phyloP scores from a whole-genome alignment of 2,797 vertebrate genomes.

The Nothura maculosa region DNA sequence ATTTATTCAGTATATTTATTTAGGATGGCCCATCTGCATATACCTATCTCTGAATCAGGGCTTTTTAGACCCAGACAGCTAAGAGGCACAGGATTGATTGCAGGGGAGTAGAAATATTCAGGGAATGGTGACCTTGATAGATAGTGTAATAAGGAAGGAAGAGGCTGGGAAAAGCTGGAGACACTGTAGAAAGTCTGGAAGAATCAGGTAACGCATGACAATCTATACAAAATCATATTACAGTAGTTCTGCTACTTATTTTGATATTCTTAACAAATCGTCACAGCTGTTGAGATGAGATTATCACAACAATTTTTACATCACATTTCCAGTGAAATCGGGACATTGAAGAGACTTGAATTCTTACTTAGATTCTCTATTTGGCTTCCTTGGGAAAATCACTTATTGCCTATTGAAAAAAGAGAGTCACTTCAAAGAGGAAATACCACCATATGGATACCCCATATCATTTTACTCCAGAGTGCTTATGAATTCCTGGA shows the following conservation, averaged over 20 bases:
- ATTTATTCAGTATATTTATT: background rate
- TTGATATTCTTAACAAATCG: background rate
- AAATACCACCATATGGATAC: background rate
- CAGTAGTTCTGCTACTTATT: background rate
- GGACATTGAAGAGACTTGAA: rapidly evolving
- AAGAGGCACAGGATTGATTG: background rate
- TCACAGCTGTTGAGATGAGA: background rate
- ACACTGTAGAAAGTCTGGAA: background rate
- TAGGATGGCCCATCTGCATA: background rate
- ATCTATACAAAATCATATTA: background rate
- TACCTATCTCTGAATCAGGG: background rate
- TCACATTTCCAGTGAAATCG: background rate
- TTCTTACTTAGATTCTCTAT: background rate
- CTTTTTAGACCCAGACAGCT: background rate
- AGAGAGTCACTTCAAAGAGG: background rate
- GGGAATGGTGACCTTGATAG: too few relatives aligned
- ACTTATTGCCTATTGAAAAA: background rate
- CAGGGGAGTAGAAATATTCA: background rate
- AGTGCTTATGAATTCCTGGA: background rate
- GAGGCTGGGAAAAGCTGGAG: background rate
- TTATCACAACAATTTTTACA: background rate
- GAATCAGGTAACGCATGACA: background rate
- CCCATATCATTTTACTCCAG: background rate
- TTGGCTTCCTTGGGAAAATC: background rate
- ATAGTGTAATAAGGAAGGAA: background rate